phyloP scores from a whole-genome alignment of 2,113 vertebrate species.

The Plotosus lineatus region DNA sequence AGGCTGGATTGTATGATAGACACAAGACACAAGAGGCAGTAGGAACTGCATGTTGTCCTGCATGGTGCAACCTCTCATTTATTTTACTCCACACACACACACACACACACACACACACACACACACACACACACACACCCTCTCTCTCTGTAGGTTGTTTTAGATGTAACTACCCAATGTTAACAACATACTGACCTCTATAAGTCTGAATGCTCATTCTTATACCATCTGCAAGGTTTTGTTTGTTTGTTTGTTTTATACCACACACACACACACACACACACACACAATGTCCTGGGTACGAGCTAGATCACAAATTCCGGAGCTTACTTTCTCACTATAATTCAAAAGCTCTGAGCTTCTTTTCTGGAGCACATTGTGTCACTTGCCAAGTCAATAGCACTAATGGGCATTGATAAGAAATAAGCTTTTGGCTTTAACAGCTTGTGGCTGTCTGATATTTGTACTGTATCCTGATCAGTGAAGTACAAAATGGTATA shows the following conservation, averaged over 20 bases:
- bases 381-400: background rate
- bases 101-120: background rate
- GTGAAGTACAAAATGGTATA: background rate
- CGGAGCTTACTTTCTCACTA: background rate
- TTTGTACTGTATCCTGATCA: background rate
- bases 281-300: background rate
- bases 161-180: background rate
- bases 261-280: background rate
- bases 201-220: background rate
- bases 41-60: background rate
- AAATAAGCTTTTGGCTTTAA: background rate
- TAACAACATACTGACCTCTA: background rate
- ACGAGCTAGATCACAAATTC: background rate
- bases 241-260: no score
- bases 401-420: background rate
- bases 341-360: background rate
- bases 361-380: background rate
- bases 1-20: conserved; percentile 11
- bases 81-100: background rate
- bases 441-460: background rate
- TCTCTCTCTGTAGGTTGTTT: background rate
- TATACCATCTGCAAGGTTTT: no score
- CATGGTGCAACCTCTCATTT: background rate
- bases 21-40: background rate
- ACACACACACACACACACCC: conserved; percentile 17